A percentile compares a stretch with the other conserved stretches of the same genome.
These are phyloP conservation scores for Eulithis testata DNA, from an alignment of 2,888 invertebrate genomes.

Conservation along the genomic window DNA sequence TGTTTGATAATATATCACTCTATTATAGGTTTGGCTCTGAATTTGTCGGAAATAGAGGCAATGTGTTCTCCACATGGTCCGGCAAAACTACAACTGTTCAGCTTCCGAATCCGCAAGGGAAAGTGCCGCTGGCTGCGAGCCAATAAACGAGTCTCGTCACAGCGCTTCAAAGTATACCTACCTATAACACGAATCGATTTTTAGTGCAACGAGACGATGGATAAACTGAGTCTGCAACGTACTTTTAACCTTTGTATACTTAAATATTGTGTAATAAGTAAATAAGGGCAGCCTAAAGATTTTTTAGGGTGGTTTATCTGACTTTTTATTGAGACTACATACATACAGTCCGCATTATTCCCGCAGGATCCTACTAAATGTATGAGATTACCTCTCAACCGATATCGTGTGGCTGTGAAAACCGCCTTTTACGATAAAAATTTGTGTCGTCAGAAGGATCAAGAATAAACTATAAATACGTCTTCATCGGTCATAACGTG, in stretches of 20 bases:
- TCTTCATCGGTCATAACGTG: slow-evolving; percentile 39
- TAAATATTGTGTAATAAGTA: too few species aligned
- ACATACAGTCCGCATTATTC: too few species aligned
- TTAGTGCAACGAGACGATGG: neutral
- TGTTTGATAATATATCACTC: slow-evolving; percentile 62
- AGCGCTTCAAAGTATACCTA: slow-evolving; percentile 47
- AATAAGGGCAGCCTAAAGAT: too few species aligned
- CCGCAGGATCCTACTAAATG: too few species aligned
- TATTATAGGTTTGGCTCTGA: slow-evolving; percentile 59
- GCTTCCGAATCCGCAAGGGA: slow-evolving; percentile 62
- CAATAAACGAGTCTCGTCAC: slow-evolving; percentile 59
- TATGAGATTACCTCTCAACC: too few species aligned
- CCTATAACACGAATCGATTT: slow-evolving; percentile 44
- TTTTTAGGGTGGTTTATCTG: too few species aligned
- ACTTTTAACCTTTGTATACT: neutral
- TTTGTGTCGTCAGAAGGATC: slow-evolving; percentile 75
- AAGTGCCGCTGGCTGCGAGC: slow-evolving; percentile 73
- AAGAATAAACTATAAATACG: slow-evolving; percentile 61
- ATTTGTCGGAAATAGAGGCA: slow-evolving; percentile 76
- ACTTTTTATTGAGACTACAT: too few species aligned
- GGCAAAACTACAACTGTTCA: slow-evolving; percentile 57
- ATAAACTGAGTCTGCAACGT: neutral
- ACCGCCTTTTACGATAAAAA: slow-evolving; percentile 69
- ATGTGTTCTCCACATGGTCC: slow-evolving; percentile 62
- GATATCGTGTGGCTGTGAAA: slow-evolving; percentile 23